A percentile compares a stretch with the other conserved stretches of the same genome.
These are phyloP conservation scores for Meteorus colon DNA, from an alignment of 2,888 invertebrate genomes.

Conservation along the genomic window DNA sequence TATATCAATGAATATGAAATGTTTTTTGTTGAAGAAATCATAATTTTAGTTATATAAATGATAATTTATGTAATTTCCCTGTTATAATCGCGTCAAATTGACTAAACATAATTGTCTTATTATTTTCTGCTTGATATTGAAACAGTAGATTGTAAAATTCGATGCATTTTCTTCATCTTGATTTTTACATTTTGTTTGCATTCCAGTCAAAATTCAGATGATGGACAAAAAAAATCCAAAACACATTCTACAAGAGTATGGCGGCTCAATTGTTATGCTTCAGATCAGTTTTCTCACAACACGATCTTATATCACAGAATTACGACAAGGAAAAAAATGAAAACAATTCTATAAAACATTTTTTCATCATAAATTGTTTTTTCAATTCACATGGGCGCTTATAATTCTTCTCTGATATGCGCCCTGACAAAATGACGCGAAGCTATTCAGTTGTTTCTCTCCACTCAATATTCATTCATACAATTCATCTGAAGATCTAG, in stretches of 20 bases:
- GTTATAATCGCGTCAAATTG: slow-evolving; percentile 29
- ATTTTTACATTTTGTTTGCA: not conserved
- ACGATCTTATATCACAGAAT: slow-evolving; percentile 49
- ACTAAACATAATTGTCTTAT: not conserved
- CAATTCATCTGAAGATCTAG: slow-evolving; percentile 34
- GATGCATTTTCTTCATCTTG: not conserved
- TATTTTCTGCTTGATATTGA: not conserved
- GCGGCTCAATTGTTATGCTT: slow-evolving; percentile 39
- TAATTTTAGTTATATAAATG: not conserved
- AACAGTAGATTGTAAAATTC: slow-evolving; percentile 13
- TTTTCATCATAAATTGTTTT: slow-evolving; percentile 3
- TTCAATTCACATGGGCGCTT: not conserved
- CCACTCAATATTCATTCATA: slow-evolving; percentile 26
- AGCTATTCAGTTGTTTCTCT: slow-evolving; percentile 27
- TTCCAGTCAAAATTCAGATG: not conserved
- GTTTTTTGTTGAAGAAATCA: not conserved
- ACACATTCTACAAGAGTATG: not conserved
- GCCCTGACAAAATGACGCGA: slow-evolving; percentile 24
- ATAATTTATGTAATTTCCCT: not conserved
- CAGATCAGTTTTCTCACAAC: slow-evolving; percentile 48
- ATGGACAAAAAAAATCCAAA: not conserved
- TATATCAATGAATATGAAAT: not conserved
- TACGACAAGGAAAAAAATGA: slow-evolving; percentile 43
- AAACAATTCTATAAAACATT: not conserved
- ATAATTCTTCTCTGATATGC: too few relatives aligned